Conservation (phyloP, 2,888 invertebrate species). For the Monoplex corrugatus region DNA sequence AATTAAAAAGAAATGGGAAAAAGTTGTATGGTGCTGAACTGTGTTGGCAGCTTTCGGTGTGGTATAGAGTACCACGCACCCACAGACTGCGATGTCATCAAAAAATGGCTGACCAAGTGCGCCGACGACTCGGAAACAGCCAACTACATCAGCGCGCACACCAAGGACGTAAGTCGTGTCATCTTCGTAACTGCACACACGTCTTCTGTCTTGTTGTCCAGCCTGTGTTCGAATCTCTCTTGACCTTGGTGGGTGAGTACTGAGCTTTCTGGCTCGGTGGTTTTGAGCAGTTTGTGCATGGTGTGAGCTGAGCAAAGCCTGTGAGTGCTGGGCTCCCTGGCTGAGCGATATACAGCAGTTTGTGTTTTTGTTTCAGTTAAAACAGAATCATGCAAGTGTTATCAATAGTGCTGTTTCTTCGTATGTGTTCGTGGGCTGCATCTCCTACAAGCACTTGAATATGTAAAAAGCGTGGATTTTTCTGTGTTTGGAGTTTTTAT, state of each 20-base stretch:
- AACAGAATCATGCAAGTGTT: too few species aligned
- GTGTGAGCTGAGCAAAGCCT: neutral
- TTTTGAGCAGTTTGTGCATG: neutral
- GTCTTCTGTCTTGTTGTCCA: neutral
- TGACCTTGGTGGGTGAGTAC: neutral
- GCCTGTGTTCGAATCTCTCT: neutral
- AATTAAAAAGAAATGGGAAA: neutral
- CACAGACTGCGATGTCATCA: constrained; percentile 96
- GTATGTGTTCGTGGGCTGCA: too few species aligned
- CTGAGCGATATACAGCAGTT: too few species aligned
- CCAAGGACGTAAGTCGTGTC: constrained; percentile 88
- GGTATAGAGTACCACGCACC: constrained; percentile 99
- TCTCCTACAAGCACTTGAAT: neutral
- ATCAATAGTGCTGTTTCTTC: too few species aligned
- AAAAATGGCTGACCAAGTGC: constrained; percentile 99
- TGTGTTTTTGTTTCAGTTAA: too few species aligned
- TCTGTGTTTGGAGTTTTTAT: too few species aligned
- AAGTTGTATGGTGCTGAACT: neutral
- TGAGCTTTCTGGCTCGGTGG: neutral
- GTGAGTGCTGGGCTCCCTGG: neutral
- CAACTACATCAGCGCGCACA: constrained; percentile 99
- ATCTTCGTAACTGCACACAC: constrained; percentile 85
- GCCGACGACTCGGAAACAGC: constrained; percentile 99
- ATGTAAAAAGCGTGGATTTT: too few species aligned
- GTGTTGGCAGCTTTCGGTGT: constrained; percentile 88